Evolutionary conservation across 2,797 vertebrate genomes (phyloP), one percentile per base, ranked within the genome.

Genomic region (Podargus strigoides): DNA sequence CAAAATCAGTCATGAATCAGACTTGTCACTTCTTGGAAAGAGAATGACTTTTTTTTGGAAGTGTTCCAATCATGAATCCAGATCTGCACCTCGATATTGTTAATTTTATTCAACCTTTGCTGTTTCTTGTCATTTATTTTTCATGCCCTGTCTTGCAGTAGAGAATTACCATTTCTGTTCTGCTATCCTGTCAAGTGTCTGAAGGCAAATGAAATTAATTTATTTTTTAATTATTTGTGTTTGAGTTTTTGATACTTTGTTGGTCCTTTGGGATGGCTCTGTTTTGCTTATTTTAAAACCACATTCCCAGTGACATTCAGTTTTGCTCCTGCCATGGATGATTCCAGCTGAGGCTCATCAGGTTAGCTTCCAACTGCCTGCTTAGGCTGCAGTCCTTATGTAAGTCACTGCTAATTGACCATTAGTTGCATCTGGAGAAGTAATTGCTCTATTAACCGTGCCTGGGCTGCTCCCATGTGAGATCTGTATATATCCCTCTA

Each of bases 361-460:
- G 59, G 32, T 87, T 92, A 62, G 44, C 44, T 77, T 85, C 64
- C 68, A 83, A 0, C 24, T 55, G 34, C 58, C 81, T 64, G 84
- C 42, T 68, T 32, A 58, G 60, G 64, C 62, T 66, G 46, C 81
- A 56, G 37, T 72, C 75, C 89, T 50, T 83, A 1, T 72, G 58
- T 72, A 55, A 94, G 73, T 84, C 52, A 9, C 52, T 86, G 62
- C 66, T 94, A 94, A 93, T 81, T 92, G 87, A 60, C 94, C 69
- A 75, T 92, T 90, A 94, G 69, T 62, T 94, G 83, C 59, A 69
- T 95, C 88, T 95, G 94, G 88, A 89, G 77, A 85, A 93, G 70
- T 91, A 95, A 95, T 93, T 96, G 80, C 62, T 78, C 42, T 91
- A 15, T 91, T 95, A 93, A 59, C 74, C 32, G 1, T 70, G 80